phyloP scores from a whole-genome alignment of 2,797 vertebrate species.

The Rhyacichthys aspro region DNA sequence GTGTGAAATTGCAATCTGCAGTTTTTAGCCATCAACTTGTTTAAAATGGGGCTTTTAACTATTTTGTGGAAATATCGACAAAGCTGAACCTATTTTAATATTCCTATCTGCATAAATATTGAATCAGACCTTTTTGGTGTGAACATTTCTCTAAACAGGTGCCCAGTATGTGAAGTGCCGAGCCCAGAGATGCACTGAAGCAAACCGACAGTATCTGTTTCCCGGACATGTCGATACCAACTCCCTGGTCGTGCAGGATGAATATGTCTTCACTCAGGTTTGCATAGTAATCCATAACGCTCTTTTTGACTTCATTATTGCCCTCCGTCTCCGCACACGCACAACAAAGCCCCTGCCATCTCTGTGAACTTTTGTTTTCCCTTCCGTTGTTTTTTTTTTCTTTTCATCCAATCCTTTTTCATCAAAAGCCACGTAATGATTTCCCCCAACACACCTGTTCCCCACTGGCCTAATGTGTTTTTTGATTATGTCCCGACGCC shows the following conservation, averaged over 20 bases:
- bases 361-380: conserved; percentile 16
- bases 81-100: no score
- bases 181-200: conserved; percentile 90
- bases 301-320: conserved; percentile 23
- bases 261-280: conserved; percentile 97
- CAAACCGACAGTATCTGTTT: conserved; percentile 87
- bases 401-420: conserved; percentile 51
- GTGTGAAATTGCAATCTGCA: no score
- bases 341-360: conserved; percentile 20
- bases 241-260: conserved; percentile 95
- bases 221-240: conserved; percentile 90
- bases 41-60: no score
- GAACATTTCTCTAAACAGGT: conserved; percentile 69
- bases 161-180: conserved; percentile 93
- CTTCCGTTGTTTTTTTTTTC: conserved; percentile 26
- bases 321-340: conserved; percentile 21
- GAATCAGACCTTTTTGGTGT: not conserved
- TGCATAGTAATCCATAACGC: conserved; percentile 23
- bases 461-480: conserved; percentile 53
- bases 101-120: not conserved
- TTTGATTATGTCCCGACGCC: conserved; percentile 67
- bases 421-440: conserved; percentile 67
- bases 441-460: conserved; percentile 71
- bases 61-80: no score
- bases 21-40: no score